Evolutionary conservation across 35 echinoderm and acorn worm genomes (phyloP).

Genomic region (Diadema setosum): DNA sequence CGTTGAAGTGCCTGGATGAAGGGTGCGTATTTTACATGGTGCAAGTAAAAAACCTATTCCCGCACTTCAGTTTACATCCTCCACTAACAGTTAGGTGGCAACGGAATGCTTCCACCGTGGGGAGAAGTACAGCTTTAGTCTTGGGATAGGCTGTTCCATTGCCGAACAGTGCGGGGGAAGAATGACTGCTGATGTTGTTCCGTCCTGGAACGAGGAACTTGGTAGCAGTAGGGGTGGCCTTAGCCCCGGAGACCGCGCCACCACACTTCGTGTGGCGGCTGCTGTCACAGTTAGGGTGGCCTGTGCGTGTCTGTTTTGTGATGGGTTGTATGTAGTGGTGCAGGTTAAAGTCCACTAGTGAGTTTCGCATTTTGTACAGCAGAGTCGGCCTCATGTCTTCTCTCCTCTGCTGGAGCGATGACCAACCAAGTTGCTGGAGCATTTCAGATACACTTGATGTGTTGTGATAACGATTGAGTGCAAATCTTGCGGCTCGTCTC

Average conservation of each 20-base stretch:
- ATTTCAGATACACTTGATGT: not conserved
- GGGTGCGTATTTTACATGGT: not conserved
- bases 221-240: not conserved
- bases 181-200: not conserved
- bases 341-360: not conserved
- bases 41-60: not conserved
- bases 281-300: not conserved
- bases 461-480: not conserved
- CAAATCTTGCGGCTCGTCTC: not conserved
- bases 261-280: no score
- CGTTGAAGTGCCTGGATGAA: no score
- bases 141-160: not conserved
- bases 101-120: not conserved
- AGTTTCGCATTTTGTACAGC: not conserved
- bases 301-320: not conserved
- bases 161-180: not conserved
- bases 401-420: not conserved
- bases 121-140: not conserved
- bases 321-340: not conserved
- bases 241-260: no score
- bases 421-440: not conserved
- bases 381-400: not conserved
- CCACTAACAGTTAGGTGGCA: not conserved
- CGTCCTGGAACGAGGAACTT: not conserved
- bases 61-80: not conserved